phyloP scores from a whole-genome alignment of 92 coral and sea anemone genomes.

The Zoanthus solanderi region DNA sequence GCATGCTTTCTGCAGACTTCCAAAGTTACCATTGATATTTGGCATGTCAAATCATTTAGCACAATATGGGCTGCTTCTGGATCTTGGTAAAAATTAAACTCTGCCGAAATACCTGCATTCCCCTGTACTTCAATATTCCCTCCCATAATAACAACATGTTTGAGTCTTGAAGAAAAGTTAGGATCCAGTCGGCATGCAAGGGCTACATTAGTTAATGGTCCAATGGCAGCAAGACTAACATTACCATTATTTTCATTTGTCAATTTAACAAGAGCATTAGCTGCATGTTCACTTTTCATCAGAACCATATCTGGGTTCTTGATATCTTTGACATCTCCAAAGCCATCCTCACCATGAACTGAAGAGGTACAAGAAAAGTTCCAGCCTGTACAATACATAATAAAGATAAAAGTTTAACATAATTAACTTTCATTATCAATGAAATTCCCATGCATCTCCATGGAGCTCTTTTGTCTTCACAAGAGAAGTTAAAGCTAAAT shows the following conservation, averaged over 20 bases:
- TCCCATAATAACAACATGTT: slow-evolving; percentile 85
- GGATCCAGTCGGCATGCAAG: slow-evolving; percentile 96
- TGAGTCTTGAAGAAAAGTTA: slow-evolving; percentile 67
- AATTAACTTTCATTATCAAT: too few species aligned
- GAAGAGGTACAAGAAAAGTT: slow-evolving; percentile 54
- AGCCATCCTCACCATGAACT: slow-evolving; percentile 93
- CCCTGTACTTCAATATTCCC: slow-evolving; percentile 91
- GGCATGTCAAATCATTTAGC: slow-evolving; percentile 75
- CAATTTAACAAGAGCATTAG: slow-evolving; percentile 71
- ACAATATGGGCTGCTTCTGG: slow-evolving; percentile 86
- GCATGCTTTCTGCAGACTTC: slow-evolving; percentile 75
- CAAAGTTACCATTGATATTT: slow-evolving; percentile 77
- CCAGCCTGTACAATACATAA: neutral
- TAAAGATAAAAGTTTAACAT: neutral
- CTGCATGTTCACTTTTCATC: slow-evolving; percentile 87
- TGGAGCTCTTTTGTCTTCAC: too few species aligned
- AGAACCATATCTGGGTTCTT: slow-evolving; percentile 74
- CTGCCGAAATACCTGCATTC: slow-evolving; percentile 76
- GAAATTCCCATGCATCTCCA: too few species aligned
- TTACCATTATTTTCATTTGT: slow-evolving; percentile 68
- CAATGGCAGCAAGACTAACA: slow-evolving; percentile 87
- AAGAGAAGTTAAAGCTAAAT: too few species aligned
- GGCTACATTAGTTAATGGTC: slow-evolving; percentile 90
- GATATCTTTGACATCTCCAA: slow-evolving; percentile 82
- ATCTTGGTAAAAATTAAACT: slow-evolving; percentile 89